Percentiles rank a stretch among this genome's conserved stretches.
phyloP scores from a whole-genome alignment of 2,113 vertebrate species.

The Hyperoodon ampullatus region DNA sequence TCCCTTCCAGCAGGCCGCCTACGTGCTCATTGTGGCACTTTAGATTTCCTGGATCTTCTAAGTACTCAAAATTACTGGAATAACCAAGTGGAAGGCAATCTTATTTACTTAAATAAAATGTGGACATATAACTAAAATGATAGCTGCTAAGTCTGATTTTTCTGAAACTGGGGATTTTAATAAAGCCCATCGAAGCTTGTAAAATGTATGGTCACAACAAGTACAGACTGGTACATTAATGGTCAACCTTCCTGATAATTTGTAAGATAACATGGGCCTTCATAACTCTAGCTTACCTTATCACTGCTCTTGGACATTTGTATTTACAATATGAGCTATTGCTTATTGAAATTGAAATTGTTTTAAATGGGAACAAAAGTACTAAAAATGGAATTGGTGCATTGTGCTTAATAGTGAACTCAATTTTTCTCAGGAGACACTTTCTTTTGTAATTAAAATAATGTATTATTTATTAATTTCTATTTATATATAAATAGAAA shows the following conservation, averaged over 20 bases:
- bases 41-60: conserved; percentile 61
- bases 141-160: conserved; percentile 37
- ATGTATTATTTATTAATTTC: not conserved
- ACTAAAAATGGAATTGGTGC: not conserved
- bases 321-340: conserved; percentile 4
- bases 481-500: not conserved
- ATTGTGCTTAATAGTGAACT: not conserved
- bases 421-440: not conserved
- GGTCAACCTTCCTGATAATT: not conserved
- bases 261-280: not conserved
- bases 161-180: not conserved
- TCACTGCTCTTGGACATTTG: not conserved
- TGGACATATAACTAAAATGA: conserved; percentile 41
- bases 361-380: conserved; percentile 36
- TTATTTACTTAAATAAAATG: conserved; percentile 50
- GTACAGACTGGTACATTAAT: not conserved
- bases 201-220: not conserved
- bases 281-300: not conserved
- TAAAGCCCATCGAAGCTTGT: not conserved
- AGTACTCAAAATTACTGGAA: conserved; percentile 66
- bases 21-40: conserved; percentile 57
- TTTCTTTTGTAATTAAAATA: conserved; percentile 47
- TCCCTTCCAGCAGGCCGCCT: conserved; percentile 36
- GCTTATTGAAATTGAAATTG: conserved; percentile 17
- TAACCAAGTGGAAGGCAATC: conserved; percentile 57